phyloP scores from a whole-genome alignment of 2,888 invertebrate genomes.

The Drosophila pseudotalamancana region DNA sequence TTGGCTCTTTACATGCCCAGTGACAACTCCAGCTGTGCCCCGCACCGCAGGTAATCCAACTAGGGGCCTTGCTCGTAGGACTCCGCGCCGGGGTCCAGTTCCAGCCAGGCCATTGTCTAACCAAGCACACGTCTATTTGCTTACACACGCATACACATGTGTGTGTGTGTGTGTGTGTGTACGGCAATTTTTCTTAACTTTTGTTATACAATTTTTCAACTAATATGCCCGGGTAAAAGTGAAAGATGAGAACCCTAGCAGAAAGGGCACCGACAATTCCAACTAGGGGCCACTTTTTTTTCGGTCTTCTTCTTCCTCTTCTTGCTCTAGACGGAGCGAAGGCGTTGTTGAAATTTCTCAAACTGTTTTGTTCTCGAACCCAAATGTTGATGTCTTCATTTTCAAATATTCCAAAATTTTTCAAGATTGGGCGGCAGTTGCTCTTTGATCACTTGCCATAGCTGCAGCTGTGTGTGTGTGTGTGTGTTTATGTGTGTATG shows the following conservation, averaged over 20 bases:
- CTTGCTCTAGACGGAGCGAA: not conserved
- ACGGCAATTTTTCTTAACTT: conserved; percentile 66
- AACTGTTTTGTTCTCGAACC: conserved; percentile 38
- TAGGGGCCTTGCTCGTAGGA: conserved; percentile 38
- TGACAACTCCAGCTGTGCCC: conserved; percentile 83
- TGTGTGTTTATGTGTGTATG: conserved; percentile 28
- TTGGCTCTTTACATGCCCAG: conserved; percentile 81
- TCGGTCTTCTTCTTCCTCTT: not conserved
- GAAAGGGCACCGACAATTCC: conserved; percentile 58
- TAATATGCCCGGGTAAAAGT: conserved; percentile 66
- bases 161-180: not conserved
- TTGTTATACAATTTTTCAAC: conserved; percentile 77
- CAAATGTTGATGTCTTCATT: conserved; percentile 65
- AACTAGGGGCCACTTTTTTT: conserved; percentile 39
- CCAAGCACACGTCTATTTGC: conserved; percentile 67
- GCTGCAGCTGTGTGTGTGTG: conserved; percentile 31
- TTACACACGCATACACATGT: conserved; percentile 20
- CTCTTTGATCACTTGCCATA: conserved; percentile 71
- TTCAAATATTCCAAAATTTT: conserved; percentile 48
- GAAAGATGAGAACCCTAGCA: conserved; percentile 77
- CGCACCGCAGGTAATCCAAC: conserved; percentile 71
- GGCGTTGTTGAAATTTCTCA: conserved; percentile 67
- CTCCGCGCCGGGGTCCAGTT: conserved; percentile 44
- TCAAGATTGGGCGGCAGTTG: conserved; percentile 47
- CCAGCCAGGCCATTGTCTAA: conserved; percentile 67